Conservation (phyloP, 1,140 invertebrate species). For the Leptinotarsa texana region DNA sequence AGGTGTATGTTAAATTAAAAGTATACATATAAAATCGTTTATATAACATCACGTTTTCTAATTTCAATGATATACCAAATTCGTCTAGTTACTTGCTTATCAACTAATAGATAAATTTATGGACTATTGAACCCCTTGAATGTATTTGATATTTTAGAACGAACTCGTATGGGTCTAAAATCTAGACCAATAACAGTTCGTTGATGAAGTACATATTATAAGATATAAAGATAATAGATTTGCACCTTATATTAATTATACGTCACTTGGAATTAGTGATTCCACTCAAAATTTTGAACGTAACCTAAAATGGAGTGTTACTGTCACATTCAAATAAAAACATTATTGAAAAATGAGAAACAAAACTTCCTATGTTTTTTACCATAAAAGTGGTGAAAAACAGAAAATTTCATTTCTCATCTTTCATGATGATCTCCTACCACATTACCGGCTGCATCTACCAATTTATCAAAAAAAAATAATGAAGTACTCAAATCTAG, state of each 20-base stretch:
- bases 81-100: neutral
- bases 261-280: neutral
- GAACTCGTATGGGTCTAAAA: no score
- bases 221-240: neutral
- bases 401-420: no score
- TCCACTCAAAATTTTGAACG: no score
- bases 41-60: neutral
- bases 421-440: no score
- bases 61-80: neutral
- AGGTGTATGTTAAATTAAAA: neutral
- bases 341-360: no score
- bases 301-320: no score
- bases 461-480: no score
- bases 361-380: no score
- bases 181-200: neutral
- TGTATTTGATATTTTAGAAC: neutral
- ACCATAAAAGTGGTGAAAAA: no score
- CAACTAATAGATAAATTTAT: neutral
- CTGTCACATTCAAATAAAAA: no score
- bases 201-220: neutral
- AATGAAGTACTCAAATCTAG: no score
- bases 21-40: neutral
- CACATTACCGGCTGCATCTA: no score
- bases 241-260: neutral
- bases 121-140: slow-evolving; percentile 1